Evolutionary conservation across 2,888 invertebrate genomes (phyloP).

Genomic region (Erebia aethiops): DNA sequence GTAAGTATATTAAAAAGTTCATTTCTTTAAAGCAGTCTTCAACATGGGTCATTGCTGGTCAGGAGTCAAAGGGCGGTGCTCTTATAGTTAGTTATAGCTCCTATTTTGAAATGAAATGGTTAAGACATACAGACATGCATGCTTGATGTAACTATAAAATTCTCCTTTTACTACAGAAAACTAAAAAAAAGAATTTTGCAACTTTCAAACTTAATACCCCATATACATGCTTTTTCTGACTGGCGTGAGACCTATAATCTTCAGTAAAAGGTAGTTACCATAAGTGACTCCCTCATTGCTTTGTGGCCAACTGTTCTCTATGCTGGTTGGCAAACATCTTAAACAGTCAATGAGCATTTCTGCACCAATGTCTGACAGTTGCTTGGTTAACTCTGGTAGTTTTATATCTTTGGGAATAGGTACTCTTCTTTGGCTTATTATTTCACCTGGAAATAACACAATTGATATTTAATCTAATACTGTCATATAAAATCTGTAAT

Average conservation of each 20-base stretch:
- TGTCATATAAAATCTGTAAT: background rate
- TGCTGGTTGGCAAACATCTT: constrained; percentile 81
- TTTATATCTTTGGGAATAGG: constrained; percentile 82
- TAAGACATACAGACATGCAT: no score
- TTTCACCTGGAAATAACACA: constrained; percentile 73
- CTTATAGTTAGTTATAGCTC: no score
- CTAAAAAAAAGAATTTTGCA: no score
- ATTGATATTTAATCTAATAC: background rate
- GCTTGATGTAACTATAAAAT: no score
- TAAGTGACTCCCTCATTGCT: constrained; percentile 84
- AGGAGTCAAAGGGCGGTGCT: no score
- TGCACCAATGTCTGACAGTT: constrained; percentile 87
- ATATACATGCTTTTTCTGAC: no score
- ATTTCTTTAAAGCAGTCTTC: background rate
- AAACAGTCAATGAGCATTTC: constrained; percentile 85
- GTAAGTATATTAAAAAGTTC: background rate
- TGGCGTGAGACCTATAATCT: no score
- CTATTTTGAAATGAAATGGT: no score
- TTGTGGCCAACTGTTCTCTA: constrained; percentile 85
- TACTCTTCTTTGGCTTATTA: constrained; percentile 83
- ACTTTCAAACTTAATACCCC: no score
- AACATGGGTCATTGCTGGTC: no score
- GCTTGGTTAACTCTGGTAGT: constrained; percentile 85
- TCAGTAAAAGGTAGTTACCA: constrained; percentile 76
- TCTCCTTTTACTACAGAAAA: no score